Conservation (phyloP, 2,797 vertebrate genomes). For the Ataeniobius toweri region DNA sequence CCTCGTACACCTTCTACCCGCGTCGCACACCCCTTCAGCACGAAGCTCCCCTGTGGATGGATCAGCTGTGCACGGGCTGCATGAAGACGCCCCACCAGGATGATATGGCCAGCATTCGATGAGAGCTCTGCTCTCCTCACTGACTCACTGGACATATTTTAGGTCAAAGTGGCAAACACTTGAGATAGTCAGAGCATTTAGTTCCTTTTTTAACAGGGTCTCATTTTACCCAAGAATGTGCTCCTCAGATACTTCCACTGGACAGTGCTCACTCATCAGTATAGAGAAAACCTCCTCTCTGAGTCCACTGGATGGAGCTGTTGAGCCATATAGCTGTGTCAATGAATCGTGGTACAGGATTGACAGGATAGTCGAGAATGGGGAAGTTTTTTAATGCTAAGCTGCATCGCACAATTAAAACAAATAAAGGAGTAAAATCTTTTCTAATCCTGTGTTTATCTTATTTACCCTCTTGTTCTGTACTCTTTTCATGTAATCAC, state of each 20-base stretch:
- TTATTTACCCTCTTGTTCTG: neutral
- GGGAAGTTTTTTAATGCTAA: conserved; percentile 8
- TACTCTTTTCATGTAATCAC: neutral
- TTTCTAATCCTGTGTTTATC: conserved; percentile 16
- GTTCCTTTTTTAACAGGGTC: conserved; percentile 18
- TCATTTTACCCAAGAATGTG: conserved; percentile 21
- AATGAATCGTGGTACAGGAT: conserved; percentile 1
- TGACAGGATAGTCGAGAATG: conserved; percentile 12
- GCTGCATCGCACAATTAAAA: conserved; percentile 47
- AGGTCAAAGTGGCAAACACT: conserved; percentile 31
- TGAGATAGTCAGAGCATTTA: conserved; percentile 27
- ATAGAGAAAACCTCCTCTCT: conserved; percentile 16
- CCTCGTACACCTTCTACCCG: conserved; percentile 83
- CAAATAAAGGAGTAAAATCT: conserved; percentile 44
- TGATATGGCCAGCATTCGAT: conserved; percentile 86
- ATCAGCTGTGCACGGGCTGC: conserved; percentile 88
- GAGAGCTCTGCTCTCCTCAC: conserved; percentile 43
- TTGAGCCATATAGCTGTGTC: conserved; percentile 13
- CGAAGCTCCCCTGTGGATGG: conserved; percentile 88
- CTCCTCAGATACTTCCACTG: conserved; percentile 11
- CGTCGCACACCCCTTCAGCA: conserved; percentile 87
- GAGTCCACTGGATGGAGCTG: conserved; percentile 47
- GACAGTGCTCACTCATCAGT: conserved; percentile 4
- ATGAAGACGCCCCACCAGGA: conserved; percentile 85
- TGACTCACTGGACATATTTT: conserved; percentile 38